phyloP scores from a whole-genome alignment of 2,888 invertebrate species.

The Amphipyra berbera region DNA sequence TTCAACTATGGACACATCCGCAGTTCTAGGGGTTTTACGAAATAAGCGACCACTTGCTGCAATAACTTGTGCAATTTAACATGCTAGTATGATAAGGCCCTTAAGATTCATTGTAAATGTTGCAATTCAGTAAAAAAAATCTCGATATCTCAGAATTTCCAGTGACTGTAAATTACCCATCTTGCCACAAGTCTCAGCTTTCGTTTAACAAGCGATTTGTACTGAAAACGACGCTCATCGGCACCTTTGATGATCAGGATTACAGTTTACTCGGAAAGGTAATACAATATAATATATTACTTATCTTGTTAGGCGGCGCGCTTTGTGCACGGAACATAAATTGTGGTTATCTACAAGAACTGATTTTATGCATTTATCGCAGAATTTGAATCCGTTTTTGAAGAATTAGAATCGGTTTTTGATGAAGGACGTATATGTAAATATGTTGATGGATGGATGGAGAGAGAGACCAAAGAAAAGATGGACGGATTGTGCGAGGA shows the following conservation, averaged over 20 bases:
- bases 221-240: conserved; percentile 65
- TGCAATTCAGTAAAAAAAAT: too few species aligned
- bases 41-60: too few species aligned
- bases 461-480: too few species aligned
- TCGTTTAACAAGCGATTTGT: conserved; percentile 58
- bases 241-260: conserved; percentile 66
- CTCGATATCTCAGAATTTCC: conserved; percentile 24
- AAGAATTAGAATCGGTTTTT: too few species aligned
- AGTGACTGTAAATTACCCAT: conserved; percentile 27
- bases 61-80: too few species aligned
- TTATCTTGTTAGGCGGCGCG: conserved; percentile 61
- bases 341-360: conserved; percentile 45
- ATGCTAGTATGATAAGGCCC: too few species aligned
- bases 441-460: too few species aligned
- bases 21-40: too few species aligned
- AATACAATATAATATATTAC: conserved; percentile 68
- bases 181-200: conserved; percentile 59
- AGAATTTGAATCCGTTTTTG: too few species aligned
- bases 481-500: too few species aligned
- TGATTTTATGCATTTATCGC: conserved; percentile 14
- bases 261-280: conserved; percentile 72
- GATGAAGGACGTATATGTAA: too few species aligned
- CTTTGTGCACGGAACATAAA: conserved; percentile 52
- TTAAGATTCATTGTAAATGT: neutral
- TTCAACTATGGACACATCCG: too few species aligned